Conservation (phyloP, 2,797 vertebrate species). For the Microctenopoma lineatum region DNA sequence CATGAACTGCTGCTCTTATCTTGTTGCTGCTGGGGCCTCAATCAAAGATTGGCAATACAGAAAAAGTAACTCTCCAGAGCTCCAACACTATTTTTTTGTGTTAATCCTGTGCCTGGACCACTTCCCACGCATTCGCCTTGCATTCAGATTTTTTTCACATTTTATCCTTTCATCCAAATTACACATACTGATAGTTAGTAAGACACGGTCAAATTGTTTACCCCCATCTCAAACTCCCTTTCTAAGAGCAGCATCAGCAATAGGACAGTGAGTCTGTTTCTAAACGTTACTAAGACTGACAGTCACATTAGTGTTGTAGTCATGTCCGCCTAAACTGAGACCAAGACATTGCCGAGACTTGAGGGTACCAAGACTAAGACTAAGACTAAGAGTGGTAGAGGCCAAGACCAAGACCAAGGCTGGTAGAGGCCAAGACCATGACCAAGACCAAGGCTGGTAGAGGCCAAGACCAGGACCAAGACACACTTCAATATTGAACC, state of each 20-base stretch:
- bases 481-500: too few relatives aligned
- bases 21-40: constrained; percentile 15
- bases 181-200: background rate
- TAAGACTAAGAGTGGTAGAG: too few relatives aligned
- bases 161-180: background rate
- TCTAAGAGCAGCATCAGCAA: background rate
- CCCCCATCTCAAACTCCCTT: background rate
- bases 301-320: background rate
- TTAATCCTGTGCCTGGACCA: constrained; percentile 7
- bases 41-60: constrained; percentile 28
- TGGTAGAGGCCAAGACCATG: too few relatives aligned
- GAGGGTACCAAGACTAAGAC: too few relatives aligned
- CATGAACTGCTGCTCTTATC: constrained; percentile 25
- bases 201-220: background rate
- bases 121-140: background rate
- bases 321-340: too few relatives aligned
- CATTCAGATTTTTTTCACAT: background rate
- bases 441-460: too few relatives aligned
- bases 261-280: too few relatives aligned
- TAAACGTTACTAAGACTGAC: background rate
- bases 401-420: too few relatives aligned
- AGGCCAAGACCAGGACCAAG: too few relatives aligned
- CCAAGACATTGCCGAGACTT: too few relatives aligned
- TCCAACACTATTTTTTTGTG: constrained; percentile 12
- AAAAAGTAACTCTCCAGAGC: background rate